These are phyloP conservation scores for Temnothorax nylanderi DNA, from an alignment of 1,140 invertebrate genomes.

Conservation along the genomic window DNA sequence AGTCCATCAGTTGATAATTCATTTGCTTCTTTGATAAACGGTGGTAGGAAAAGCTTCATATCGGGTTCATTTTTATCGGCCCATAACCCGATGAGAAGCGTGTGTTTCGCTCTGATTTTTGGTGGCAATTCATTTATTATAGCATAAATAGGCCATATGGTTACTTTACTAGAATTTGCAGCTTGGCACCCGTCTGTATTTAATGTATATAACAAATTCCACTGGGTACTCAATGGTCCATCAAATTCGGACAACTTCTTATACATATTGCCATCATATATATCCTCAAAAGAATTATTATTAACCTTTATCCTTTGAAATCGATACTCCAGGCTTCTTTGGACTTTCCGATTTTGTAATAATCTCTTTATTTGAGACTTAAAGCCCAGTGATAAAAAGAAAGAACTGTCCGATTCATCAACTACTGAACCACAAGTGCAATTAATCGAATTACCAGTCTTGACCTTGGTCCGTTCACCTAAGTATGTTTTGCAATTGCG, in stretches of 20 bases:
- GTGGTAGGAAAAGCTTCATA: not conserved
- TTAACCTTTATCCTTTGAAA: not conserved
- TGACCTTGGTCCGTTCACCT: no score
- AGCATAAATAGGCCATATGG: not conserved
- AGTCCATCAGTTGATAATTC: not conserved
- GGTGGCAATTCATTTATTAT: not conserved
- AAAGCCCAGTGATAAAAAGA: no score
- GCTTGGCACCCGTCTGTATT: not conserved
- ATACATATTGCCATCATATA: not conserved
- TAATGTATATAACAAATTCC: not conserved
- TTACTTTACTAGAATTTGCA: not conserved
- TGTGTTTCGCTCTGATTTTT: not conserved
- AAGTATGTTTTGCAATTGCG: no score
- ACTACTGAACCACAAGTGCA: no score
- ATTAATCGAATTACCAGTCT: no score
- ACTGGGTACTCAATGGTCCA: not conserved
- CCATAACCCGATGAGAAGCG: not conserved
- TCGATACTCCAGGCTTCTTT: no score
- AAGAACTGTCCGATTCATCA: no score
- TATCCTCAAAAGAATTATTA: not conserved
- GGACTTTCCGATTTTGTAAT: no score
- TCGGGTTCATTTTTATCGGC: not conserved
- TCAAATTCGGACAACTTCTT: not conserved
- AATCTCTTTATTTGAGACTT: no score
- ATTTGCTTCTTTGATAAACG: not conserved